Conservation (phyloP, 2,797 vertebrate species). For the Phalloptychus januarius region DNA sequence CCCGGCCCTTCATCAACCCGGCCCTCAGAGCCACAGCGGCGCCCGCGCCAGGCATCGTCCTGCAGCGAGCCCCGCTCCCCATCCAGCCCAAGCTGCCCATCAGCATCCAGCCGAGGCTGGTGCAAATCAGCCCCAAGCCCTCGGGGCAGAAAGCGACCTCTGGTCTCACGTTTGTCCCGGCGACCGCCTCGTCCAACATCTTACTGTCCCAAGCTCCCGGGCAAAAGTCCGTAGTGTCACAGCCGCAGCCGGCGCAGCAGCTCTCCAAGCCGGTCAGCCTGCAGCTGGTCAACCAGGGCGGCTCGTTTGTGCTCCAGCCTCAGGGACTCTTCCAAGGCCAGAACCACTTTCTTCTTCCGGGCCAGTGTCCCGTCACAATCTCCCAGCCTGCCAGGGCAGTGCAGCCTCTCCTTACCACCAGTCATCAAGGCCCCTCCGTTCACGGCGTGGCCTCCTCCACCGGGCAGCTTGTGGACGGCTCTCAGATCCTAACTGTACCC, state of each 20-base stretch:
- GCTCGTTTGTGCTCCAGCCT: slow-evolving; percentile 84
- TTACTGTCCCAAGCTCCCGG: slow-evolving; percentile 74
- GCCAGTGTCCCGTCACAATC: slow-evolving; percentile 76
- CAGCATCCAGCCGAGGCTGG: slow-evolving; percentile 83
- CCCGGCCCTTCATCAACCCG: slow-evolving; percentile 68
- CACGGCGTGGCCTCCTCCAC: slow-evolving; percentile 65
- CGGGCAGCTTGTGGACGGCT: slow-evolving; percentile 77
- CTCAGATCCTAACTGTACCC: slow-evolving; percentile 82
- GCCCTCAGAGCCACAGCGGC: slow-evolving; percentile 64
- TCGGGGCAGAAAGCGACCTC: slow-evolving; percentile 74
- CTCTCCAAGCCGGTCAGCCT: slow-evolving; percentile 80
- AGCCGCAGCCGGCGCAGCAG: slow-evolving; percentile 53
- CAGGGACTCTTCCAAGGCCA: slow-evolving; percentile 84
- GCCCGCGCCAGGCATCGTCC: slow-evolving; percentile 67
- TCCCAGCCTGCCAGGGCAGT: slow-evolving; percentile 67
- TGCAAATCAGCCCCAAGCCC: slow-evolving; percentile 85
- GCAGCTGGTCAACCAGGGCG: slow-evolving; percentile 83
- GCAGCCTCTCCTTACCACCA: slow-evolving; percentile 69
- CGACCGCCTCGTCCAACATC: slow-evolving; percentile 77
- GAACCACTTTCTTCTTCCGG: slow-evolving; percentile 83
- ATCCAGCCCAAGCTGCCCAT: slow-evolving; percentile 85
- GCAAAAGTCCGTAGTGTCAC: slow-evolving; percentile 64
- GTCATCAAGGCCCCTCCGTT: slow-evolving; percentile 63
- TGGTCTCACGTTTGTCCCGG: slow-evolving; percentile 78
- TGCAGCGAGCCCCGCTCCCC: slow-evolving; percentile 76